These are phyloP conservation scores for Arvicanthis niloticus DNA, from an alignment of 2,113 vertebrate genomes.

Conservation along the genomic window DNA sequence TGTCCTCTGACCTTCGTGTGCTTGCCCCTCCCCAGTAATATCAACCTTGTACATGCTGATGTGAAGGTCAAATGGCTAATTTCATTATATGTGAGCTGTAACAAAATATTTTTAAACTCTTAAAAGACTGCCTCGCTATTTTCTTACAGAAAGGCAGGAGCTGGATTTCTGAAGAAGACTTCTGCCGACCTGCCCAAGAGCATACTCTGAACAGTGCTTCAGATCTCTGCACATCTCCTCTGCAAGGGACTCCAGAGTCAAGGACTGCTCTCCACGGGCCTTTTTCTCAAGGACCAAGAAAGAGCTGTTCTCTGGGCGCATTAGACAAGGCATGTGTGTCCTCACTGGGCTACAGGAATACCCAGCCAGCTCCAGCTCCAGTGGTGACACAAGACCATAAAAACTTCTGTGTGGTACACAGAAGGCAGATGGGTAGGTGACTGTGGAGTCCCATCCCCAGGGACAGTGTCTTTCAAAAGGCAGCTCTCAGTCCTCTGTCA, in stretches of 20 bases:
- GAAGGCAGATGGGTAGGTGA: slow-evolving; percentile 93
- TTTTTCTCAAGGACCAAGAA: slow-evolving; percentile 63
- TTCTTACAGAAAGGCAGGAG: slow-evolving; percentile 88
- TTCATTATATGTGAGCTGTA: neutral
- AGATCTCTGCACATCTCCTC: neutral
- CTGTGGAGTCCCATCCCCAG: fast-evolving
- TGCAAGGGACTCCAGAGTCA: neutral
- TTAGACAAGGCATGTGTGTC: slow-evolving; percentile 72
- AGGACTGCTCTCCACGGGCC: neutral
- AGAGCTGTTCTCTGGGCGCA: slow-evolving; percentile 48
- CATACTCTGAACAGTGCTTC: slow-evolving; percentile 35
- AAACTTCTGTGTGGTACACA: slow-evolving; percentile 91
- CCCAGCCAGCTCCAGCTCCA: neutral
- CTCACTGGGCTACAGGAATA: neutral
- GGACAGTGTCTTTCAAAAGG: neutral
- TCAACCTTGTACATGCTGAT: neutral
- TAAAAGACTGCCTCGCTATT: neutral
- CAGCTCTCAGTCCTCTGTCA: neutral
- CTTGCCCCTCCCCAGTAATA: neutral
- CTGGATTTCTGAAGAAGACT: slow-evolving; percentile 97
- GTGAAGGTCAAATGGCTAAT: neutral
- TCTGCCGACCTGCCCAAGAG: slow-evolving; percentile 88
- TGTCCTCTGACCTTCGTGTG: neutral
- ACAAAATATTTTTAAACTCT: neutral
- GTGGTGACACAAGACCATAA: slow-evolving; percentile 76